Percentiles rank a stretch among this genome's conserved stretches.
These are phyloP conservation scores for Parauchenoglanis punctatus DNA, from an alignment of 2,797 vertebrate genomes.

Conservation along the genomic window DNA sequence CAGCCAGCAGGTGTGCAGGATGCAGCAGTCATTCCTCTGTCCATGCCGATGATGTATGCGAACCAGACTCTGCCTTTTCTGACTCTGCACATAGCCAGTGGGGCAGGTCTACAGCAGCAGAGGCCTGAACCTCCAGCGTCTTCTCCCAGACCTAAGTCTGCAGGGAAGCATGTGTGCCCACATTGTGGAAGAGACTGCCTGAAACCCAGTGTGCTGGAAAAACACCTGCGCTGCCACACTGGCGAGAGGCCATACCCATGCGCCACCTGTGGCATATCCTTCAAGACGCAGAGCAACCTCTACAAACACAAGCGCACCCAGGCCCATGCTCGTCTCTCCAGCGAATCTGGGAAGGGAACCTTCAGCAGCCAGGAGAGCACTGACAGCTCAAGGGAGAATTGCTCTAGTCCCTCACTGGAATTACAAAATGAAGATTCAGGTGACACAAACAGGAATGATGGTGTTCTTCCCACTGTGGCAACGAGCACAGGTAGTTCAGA, in stretches of 20 bases:
- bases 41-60: conserved; percentile 70
- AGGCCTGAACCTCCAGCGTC: conserved; percentile 63
- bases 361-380: conserved; percentile 71
- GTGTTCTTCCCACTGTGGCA: conserved; percentile 37
- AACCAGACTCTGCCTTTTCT: conserved; percentile 80
- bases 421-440: conserved; percentile 56
- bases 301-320: conserved; percentile 95
- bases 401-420: conserved; percentile 64
- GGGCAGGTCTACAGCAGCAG: conserved; percentile 77
- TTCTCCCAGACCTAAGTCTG: conserved; percentile 75
- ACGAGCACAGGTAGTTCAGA: conserved; percentile 31
- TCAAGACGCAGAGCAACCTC: conserved; percentile 98
- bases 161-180: conserved; percentile 86
- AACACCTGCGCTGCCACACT: conserved; percentile 95
- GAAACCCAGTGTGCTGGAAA: conserved; percentile 96
- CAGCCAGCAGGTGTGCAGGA: conserved; percentile 69
- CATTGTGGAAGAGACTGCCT: conserved; percentile 93
- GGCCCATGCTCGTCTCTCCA: conserved; percentile 85
- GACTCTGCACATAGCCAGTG: conserved; percentile 82
- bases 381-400: conserved; percentile 68
- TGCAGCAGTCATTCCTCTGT: conserved; percentile 63
- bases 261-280: conserved; percentile 88
- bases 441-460: conserved; percentile 57
- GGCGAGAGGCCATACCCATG: conserved; percentile 95
- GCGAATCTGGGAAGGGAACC: conserved; percentile 76